Conservation (phyloP, 2,113 vertebrate genomes). For the Platichthys stellatus region DNA sequence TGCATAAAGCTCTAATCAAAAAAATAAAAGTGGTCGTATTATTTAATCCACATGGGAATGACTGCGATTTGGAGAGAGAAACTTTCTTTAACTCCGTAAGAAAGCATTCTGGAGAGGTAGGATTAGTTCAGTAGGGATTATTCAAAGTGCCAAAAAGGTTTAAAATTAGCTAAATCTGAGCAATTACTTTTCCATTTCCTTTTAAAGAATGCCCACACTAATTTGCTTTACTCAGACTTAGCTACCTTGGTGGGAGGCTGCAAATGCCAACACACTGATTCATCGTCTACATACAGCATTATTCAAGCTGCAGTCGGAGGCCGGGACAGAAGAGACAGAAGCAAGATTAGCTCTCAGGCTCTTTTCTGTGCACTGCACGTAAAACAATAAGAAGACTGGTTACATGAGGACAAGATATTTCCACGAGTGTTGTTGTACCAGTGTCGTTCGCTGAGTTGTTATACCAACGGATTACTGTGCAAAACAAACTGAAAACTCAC, state of each 20-base stretch:
- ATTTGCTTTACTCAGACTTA: neutral
- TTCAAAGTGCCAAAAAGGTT: neutral
- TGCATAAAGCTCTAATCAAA: neutral
- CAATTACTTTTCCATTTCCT: neutral
- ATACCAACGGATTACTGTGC: neutral
- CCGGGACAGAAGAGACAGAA: neutral
- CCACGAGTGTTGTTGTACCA: neutral
- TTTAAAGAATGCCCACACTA: neutral
- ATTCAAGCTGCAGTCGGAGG: neutral
- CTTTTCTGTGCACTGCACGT: neutral
- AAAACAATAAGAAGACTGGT: slow-evolving; percentile 1
- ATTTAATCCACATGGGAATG: neutral
- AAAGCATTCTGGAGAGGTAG: neutral
- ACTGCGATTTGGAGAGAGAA: neutral
- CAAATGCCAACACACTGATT: slow-evolving; percentile 19
- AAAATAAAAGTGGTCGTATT: neutral
- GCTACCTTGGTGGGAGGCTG: neutral
- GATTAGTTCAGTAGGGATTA: neutral
- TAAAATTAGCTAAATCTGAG: neutral
- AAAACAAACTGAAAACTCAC: too few species aligned
- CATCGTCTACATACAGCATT: neutral
- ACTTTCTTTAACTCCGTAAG: neutral
- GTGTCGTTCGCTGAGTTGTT: neutral
- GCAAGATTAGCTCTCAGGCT: neutral
- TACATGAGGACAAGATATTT: neutral